Evolutionary conservation across 2,888 invertebrate genomes (phyloP).

Genomic region (Danaus chrysippus): DNA sequence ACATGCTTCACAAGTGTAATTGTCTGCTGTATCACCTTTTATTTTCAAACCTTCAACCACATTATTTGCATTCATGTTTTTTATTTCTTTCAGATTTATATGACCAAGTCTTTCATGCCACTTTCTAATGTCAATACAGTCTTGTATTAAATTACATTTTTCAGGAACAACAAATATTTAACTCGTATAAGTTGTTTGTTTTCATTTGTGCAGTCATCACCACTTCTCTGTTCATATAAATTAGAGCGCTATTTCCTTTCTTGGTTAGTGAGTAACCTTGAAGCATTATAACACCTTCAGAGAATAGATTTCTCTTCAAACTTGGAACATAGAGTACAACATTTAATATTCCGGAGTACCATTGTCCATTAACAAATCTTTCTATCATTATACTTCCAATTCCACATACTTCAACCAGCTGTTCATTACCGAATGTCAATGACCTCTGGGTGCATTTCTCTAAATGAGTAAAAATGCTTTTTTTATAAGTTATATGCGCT

Average conservation of each 20-base stretch:
- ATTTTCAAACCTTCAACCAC: slow-evolving; percentile 11
- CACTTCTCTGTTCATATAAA: slow-evolving; percentile 20
- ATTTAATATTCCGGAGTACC: slow-evolving; percentile 28
- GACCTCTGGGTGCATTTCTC: slow-evolving; percentile 25
- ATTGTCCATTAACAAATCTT: slow-evolving; percentile 34
- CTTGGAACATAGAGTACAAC: slow-evolving; percentile 31
- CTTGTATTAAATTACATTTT: slow-evolving; percentile 29
- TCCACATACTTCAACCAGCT: slow-evolving; percentile 33
- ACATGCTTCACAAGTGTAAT: slow-evolving; percentile 22
- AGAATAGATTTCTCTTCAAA: slow-evolving; percentile 25
- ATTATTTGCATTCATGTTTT: slow-evolving; percentile 19
- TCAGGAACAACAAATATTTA: slow-evolving; percentile 22
- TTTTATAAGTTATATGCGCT: slow-evolving; percentile 33
- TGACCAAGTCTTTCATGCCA: slow-evolving; percentile 31
- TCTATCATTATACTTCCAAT: slow-evolving; percentile 34
- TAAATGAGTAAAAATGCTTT: slow-evolving; percentile 31
- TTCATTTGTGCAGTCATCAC: slow-evolving; percentile 25
- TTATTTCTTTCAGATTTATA: slow-evolving; percentile 21
- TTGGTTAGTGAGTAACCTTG: slow-evolving; percentile 19
- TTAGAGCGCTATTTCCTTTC: slow-evolving; percentile 17
- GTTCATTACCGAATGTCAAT: slow-evolving; percentile 35
- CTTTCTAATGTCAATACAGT: slow-evolving; percentile 25
- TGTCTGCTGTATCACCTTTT: slow-evolving; percentile 1
- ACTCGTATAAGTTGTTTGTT: slow-evolving; percentile 29
- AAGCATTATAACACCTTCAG: slow-evolving; percentile 24